Conservation (phyloP, 1,140 invertebrate species). For the Panulirus ornatus region DNA sequence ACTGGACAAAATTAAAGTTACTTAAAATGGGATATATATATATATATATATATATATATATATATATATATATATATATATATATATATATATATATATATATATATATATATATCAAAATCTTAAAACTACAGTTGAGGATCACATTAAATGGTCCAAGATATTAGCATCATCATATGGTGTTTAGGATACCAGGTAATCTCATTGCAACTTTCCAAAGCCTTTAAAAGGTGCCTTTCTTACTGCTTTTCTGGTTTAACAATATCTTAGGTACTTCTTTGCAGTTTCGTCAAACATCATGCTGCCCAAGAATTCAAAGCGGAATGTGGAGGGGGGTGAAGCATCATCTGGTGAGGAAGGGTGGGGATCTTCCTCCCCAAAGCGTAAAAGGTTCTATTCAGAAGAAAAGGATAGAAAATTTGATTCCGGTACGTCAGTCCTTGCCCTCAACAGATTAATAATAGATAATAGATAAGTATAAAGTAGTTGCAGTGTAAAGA, state of each 20-base stretch:
- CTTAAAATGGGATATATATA: neutral
- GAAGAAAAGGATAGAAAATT: slow-evolving; percentile 40
- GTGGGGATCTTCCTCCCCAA: slow-evolving; percentile 47
- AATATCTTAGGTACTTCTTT: slow-evolving; percentile 54
- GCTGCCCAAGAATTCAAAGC: slow-evolving; percentile 56
- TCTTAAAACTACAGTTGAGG: neutral
- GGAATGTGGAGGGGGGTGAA: slow-evolving; percentile 51
- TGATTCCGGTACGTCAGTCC: slow-evolving; percentile 39
- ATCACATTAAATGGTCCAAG: neutral
- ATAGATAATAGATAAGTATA: slow-evolving; percentile 16
- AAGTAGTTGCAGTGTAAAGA: neutral
- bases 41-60: neutral
- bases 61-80: neutral
- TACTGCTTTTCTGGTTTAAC: slow-evolving; percentile 32
- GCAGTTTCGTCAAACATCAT: slow-evolving; percentile 42
- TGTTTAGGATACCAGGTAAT: neutral
- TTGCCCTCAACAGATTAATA: neutral
- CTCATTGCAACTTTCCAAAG: neutral
- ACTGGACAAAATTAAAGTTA: neutral
- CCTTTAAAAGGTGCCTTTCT: neutral
- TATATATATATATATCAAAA: neutral
- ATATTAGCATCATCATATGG: neutral
- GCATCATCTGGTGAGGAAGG: slow-evolving; percentile 49
- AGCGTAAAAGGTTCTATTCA: slow-evolving; percentile 56
- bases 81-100: no score